Percentiles rank a stretch among this genome's conserved stretches.
These are phyloP conservation scores for Delphinus delphis DNA, from an alignment of 2,113 vertebrate genomes.

Conservation along the genomic window DNA sequence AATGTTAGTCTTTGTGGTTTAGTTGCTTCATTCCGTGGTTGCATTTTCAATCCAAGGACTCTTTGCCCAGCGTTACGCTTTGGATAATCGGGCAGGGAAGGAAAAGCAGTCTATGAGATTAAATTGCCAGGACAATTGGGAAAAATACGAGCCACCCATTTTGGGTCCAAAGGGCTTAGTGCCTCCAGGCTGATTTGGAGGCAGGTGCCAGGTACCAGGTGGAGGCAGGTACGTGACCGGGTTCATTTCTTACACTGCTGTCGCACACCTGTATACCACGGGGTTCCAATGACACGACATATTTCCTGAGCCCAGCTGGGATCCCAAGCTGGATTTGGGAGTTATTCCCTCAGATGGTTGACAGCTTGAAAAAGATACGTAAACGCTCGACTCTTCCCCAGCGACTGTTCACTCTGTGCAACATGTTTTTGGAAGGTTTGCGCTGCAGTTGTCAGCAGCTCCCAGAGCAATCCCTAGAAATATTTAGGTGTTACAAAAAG, in stretches of 20 bases:
- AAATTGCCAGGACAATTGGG: no score
- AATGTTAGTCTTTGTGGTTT: background rate
- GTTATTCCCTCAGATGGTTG: slow-evolving; percentile 84
- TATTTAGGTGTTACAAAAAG: slow-evolving; percentile 83
- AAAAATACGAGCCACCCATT: no score
- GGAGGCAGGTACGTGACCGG: background rate
- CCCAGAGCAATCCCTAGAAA: slow-evolving; percentile 73
- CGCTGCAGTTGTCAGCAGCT: slow-evolving; percentile 77
- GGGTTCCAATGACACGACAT: background rate
- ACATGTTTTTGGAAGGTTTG: slow-evolving; percentile 75
- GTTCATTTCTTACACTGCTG: background rate
- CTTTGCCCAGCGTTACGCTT: background rate
- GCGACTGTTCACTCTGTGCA: slow-evolving; percentile 48
- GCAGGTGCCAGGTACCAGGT: no score
- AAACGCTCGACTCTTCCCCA: slow-evolving; percentile 73
- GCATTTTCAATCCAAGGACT: background rate
- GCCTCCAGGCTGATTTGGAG: no score
- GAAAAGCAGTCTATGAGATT: background rate
- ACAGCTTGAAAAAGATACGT: slow-evolving; percentile 82
- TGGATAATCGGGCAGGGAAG: background rate
- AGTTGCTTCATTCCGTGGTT: background rate
- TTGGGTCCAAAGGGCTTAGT: no score
- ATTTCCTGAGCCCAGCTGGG: slow-evolving; percentile 65
- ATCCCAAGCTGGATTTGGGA: slow-evolving; percentile 62
- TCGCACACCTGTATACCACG: background rate